Evolutionary conservation across 2,113 vertebrate species (phyloP).

Genomic region (Cathartes aura): DNA sequence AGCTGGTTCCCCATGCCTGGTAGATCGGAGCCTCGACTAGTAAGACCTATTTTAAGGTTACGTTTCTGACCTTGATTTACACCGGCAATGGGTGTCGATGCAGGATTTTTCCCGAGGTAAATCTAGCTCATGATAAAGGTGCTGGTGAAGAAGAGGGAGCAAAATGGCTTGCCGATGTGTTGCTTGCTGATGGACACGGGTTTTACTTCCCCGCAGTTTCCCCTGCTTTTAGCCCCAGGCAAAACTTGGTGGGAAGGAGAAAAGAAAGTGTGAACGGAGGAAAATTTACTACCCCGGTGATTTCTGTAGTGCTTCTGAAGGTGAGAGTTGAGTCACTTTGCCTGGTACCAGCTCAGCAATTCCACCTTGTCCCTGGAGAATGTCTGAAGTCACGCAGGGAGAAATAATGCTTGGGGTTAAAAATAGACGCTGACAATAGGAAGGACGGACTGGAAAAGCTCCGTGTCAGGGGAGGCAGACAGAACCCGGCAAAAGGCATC

Average conservation of each 20-base stretch:
- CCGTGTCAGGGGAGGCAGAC: background rate
- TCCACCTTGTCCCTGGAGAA: conserved; percentile 11
- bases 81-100: background rate
- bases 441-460: conserved; percentile 24
- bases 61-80: background rate
- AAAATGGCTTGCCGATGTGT: rapidly evolving
- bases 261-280: background rate
- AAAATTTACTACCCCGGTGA: background rate
- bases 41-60: background rate
- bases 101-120: background rate
- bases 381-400: conserved; percentile 42
- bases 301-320: conserved; percentile 9
- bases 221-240: background rate
- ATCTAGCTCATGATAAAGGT: background rate
- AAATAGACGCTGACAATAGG: conserved; percentile 51
- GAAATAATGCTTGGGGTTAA: conserved; percentile 49
- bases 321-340: conserved; percentile 53
- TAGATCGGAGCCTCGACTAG: rapidly evolving
- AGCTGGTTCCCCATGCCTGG: background rate
- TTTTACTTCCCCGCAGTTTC: background rate
- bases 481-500: background rate
- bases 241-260: background rate
- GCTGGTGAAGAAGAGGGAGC: background rate
- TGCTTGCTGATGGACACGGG: background rate
- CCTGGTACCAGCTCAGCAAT: conserved; percentile 53